phyloP scores from a whole-genome alignment of 2,888 invertebrate genomes.

The Epinotia brunnichana region DNA sequence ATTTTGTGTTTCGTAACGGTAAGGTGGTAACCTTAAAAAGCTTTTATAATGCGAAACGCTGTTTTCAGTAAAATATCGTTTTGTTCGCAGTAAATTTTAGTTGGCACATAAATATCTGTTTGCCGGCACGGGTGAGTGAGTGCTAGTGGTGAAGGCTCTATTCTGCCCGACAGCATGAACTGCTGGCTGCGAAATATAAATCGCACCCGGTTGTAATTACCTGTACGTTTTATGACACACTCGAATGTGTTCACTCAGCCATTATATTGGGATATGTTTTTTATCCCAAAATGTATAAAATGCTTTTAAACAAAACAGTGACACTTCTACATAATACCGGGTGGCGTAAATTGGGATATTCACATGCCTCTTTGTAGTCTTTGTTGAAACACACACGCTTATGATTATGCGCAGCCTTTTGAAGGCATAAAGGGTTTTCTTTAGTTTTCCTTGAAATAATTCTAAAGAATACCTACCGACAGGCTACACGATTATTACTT shows the following conservation, averaged over 20 bases:
- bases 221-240: slow-evolving; percentile 71
- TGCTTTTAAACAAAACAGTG: not conserved
- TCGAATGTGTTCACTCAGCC: slow-evolving; percentile 53
- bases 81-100: slow-evolving; percentile 54
- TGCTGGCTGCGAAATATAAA: slow-evolving; percentile 71
- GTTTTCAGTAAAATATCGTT: slow-evolving; percentile 35
- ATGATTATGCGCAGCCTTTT: not conserved
- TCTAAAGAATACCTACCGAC: too few species aligned
- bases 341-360: not conserved
- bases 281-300: slow-evolving; percentile 11
- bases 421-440: not conserved
- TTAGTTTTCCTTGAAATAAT: not conserved
- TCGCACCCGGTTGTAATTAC: slow-evolving; percentile 71
- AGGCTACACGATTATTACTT: too few species aligned
- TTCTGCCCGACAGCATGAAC: slow-evolving; percentile 62
- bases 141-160: slow-evolving; percentile 65
- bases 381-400: too few species aligned
- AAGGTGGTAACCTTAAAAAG: slow-evolving; percentile 25
- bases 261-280: slow-evolving; percentile 26
- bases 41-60: slow-evolving; percentile 22
- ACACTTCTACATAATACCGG: not conserved
- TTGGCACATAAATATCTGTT: slow-evolving; percentile 44
- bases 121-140: slow-evolving; percentile 52
- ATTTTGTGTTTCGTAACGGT: slow-evolving; percentile 10
- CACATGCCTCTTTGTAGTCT: not conserved